These are phyloP conservation scores for Aspidiotus rigidus DNA, from an alignment of 2,888 invertebrate species.

Conservation along the genomic window DNA sequence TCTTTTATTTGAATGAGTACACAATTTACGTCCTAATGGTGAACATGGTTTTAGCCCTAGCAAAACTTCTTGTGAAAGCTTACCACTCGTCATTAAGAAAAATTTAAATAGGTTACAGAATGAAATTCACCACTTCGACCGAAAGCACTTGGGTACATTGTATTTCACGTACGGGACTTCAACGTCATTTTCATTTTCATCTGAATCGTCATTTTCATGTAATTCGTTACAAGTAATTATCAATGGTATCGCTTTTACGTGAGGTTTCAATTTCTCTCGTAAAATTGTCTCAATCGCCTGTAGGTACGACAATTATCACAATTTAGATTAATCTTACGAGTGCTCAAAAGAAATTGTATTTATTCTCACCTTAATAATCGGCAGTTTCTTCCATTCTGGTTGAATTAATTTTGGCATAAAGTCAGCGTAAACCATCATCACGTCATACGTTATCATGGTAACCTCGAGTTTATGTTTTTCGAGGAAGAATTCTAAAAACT, in stretches of 20 bases:
- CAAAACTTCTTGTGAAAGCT: background rate
- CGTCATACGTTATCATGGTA: slow-evolving; percentile 97
- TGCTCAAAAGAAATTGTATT: background rate
- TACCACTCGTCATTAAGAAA: background rate
- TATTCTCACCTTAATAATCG: slow-evolving; percentile 58
- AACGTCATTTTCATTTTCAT: slow-evolving; percentile 92
- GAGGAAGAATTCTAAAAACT: slow-evolving; percentile 91
- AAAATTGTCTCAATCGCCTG: slow-evolving; percentile 71
- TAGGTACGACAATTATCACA: background rate
- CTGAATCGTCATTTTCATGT: slow-evolving; percentile 75
- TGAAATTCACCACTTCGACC: background rate
- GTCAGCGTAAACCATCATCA: slow-evolving; percentile 97
- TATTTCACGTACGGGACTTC: slow-evolving; percentile 98
- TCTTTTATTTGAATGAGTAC: too few relatives aligned
- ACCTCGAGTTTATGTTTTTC: slow-evolving; percentile 80
- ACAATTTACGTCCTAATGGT: background rate
- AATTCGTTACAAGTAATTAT: slow-evolving; percentile 94
- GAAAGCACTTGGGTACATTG: slow-evolving; percentile 51
- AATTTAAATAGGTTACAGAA: background rate
- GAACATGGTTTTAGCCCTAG: background rate
- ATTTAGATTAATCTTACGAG: background rate
- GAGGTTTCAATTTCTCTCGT: slow-evolving; percentile 82
- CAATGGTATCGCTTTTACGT: slow-evolving; percentile 87
- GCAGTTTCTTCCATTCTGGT: slow-evolving; percentile 71
- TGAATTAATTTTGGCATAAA: slow-evolving; percentile 89